Evolutionary conservation across 2,797 vertebrate genomes (phyloP).

Genomic region (Epinephelus malabaricus): DNA sequence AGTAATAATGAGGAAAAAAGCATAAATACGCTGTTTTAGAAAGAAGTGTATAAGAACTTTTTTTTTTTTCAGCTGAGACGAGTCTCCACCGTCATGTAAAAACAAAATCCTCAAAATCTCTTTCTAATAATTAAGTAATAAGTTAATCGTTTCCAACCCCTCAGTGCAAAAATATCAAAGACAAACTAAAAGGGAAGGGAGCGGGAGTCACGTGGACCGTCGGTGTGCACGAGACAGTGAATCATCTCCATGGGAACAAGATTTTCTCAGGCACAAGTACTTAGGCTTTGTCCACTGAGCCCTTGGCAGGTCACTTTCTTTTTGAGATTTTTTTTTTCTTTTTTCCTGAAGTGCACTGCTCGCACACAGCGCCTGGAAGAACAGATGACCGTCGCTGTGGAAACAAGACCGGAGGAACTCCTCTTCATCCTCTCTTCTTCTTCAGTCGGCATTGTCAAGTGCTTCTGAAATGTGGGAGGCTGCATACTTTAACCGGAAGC

Average conservation of each 20-base stretch:
- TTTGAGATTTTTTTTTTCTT: constrained; percentile 11
- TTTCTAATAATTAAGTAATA: constrained; percentile 75
- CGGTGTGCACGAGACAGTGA: constrained; percentile 12
- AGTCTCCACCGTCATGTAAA: constrained; percentile 45
- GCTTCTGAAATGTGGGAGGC: constrained; percentile 92
- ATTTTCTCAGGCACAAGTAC: constrained; percentile 73
- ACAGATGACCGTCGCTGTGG: constrained; percentile 19
- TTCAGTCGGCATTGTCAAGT: constrained; percentile 94
- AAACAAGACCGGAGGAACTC: constrained; percentile 11
- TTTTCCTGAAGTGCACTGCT: constrained; percentile 34
- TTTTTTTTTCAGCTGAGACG: constrained; percentile 39
- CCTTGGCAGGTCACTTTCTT: constrained; percentile 49
- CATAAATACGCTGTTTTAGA: constrained; percentile 73
- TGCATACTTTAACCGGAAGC: constrained; percentile 94
- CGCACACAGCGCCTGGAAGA: constrained; percentile 15
- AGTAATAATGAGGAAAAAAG: constrained; percentile 56
- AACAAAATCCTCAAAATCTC: constrained; percentile 58
- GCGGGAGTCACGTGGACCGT: constrained; percentile 35
- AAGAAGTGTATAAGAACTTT: constrained; percentile 62
- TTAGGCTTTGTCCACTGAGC: constrained; percentile 50
- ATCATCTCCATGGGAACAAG: constrained; percentile 46
- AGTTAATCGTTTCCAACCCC: constrained; percentile 76
- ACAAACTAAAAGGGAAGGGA: constrained; percentile 57
- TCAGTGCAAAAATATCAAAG: constrained; percentile 86
- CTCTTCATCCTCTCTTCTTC: constrained; percentile 65